These are phyloP conservation scores for Yponomeuta evonymella DNA, from an alignment of 2,888 invertebrate genomes.

Conservation along the genomic window DNA sequence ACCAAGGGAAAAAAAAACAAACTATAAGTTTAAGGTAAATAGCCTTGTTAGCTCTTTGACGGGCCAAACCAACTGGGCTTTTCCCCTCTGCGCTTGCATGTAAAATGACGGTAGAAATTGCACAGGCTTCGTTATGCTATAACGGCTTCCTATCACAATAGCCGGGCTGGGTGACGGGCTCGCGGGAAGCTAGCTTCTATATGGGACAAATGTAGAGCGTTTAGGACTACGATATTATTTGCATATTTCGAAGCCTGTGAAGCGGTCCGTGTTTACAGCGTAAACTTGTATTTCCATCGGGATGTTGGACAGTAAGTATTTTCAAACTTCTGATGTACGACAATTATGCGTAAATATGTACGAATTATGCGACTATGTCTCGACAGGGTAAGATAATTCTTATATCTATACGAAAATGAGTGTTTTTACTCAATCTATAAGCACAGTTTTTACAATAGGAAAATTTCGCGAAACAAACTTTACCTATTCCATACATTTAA, in stretches of 20 bases:
- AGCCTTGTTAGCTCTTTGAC: neutral
- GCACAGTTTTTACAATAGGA: no score
- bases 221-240: neutral
- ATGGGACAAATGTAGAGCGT: neutral
- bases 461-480: no score
- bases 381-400: no score
- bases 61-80: neutral
- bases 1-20: no score
- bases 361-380: no score
- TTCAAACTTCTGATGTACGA: neutral
- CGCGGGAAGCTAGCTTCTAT: neutral
- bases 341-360: no score
- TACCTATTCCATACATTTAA: no score
- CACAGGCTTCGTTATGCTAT: slow-evolving; percentile 12
- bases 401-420: no score
- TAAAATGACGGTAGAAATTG: slow-evolving; percentile 12
- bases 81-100: slow-evolving; percentile 1
- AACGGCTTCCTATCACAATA: slow-evolving; percentile 11
- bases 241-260: neutral
- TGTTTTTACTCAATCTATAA: no score
- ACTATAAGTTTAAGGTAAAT: neutral
- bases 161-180: neutral
- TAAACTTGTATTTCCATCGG: neutral
- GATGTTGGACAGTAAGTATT: neutral
- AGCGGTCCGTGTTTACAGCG: neutral